A percentile compares a stretch with the other conserved stretches of the same genome.
These are phyloP conservation scores for Carduelis carduelis DNA, from an alignment of 2,797 vertebrate genomes.

Conservation along the genomic window DNA sequence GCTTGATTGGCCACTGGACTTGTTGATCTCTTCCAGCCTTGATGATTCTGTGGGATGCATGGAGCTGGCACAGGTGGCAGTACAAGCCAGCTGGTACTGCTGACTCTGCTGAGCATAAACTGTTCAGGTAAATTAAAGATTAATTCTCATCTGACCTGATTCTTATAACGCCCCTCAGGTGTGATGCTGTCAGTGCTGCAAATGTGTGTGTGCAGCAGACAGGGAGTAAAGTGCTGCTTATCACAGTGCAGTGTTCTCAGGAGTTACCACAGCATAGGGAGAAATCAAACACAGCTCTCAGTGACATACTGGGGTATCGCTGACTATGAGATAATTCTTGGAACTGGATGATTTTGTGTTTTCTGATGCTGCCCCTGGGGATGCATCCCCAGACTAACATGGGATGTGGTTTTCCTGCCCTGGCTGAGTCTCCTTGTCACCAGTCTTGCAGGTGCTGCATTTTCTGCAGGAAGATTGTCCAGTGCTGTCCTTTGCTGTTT, in stretches of 20 bases:
- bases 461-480: background rate
- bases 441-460: background rate
- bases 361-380: background rate
- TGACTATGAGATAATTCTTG: background rate
- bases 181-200: background rate
- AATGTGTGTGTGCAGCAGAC: background rate
- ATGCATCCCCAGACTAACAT: background rate
- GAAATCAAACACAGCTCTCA: background rate
- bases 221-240: background rate
- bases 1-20: background rate
- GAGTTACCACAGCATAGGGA: background rate
- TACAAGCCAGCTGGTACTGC: slow-evolving; percentile 5
- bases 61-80: background rate
- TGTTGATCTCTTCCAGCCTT: background rate
- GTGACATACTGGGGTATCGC: background rate
- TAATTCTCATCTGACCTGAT: background rate
- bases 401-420: background rate
- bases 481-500: background rate
- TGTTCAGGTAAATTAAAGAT: background rate
- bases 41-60: background rate
- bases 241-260: background rate
- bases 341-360: background rate
- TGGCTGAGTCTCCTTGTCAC: background rate
- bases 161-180: background rate
- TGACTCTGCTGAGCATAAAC: background rate